Evolutionary conservation across 2,797 vertebrate species (phyloP).

Genomic region (Sebastes iracundus): DNA sequence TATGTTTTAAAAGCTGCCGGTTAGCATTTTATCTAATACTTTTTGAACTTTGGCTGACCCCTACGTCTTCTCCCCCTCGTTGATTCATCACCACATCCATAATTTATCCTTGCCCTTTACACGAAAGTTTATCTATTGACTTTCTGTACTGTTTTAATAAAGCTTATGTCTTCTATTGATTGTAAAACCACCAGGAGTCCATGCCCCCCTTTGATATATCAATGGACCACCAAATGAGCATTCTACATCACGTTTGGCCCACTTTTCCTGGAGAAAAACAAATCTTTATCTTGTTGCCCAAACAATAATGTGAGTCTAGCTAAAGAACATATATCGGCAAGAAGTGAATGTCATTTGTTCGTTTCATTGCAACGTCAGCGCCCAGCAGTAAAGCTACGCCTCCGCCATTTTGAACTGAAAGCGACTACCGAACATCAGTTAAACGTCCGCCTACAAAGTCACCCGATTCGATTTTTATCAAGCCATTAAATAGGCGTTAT

Average conservation of each 20-base stretch:
- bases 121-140: conserved; percentile 49
- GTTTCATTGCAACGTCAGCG: accelerated
- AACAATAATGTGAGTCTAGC: not conserved
- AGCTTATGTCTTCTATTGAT: conserved; percentile 55
- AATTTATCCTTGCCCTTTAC: conserved; percentile 60
- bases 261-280: conserved; percentile 6
- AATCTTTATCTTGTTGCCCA: not conserved
- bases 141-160: conserved; percentile 56
- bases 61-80: not conserved
- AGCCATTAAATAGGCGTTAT: too few relatives aligned
- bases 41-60: conserved; percentile 57
- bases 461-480: too few relatives aligned
- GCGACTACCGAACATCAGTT: too few relatives aligned
- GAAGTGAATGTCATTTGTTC: too few relatives aligned
- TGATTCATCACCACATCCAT: conserved; percentile 44
- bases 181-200: conserved; percentile 13
- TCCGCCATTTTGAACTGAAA: too few relatives aligned
- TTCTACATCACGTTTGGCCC: conserved; percentile 37
- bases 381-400: too few relatives aligned
- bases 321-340: too few relatives aligned
- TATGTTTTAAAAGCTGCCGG: not conserved
- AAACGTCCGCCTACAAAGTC: too few relatives aligned
- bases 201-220: conserved; percentile 34
- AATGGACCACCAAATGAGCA: conserved; percentile 44
- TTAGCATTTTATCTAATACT: conserved; percentile 19